phyloP scores from a whole-genome alignment of 2,888 invertebrate species.

The Stegophylla sp. region DNA sequence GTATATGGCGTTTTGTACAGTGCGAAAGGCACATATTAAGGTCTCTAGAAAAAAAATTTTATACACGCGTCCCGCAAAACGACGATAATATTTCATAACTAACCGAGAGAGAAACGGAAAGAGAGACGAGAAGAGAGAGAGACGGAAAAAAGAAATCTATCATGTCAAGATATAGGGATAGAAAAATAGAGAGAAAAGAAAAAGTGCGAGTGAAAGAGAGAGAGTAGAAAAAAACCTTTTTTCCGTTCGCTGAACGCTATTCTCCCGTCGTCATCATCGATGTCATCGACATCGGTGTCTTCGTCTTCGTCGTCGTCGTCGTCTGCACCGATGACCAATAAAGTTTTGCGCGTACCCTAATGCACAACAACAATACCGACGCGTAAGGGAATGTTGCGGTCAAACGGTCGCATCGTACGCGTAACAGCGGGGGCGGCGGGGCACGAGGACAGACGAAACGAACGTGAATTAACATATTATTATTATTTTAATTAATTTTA shows the following conservation, averaged over 20 bases:
- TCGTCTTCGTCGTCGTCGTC: not conserved
- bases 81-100: no score
- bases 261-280: not conserved
- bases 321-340: constrained; percentile 8
- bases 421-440: not conserved
- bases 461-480: constrained; percentile 1
- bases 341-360: not conserved
- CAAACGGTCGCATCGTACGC: not conserved
- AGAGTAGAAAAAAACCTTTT: not conserved
- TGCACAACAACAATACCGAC: not conserved
- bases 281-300: not conserved
- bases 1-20: no score
- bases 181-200: not conserved
- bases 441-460: not conserved
- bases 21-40: no score
- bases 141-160: not conserved
- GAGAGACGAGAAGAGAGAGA: not conserved
- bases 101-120: not conserved
- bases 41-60: no score
- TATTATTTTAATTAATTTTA: not conserved
- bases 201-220: not conserved
- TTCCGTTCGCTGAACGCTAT: constrained; percentile 21
- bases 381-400: constrained; percentile 4
- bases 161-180: not conserved
- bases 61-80: no score